These are phyloP conservation scores for Teleogryllus oceanicus DNA, from an alignment of 2,888 invertebrate genomes.

Conservation along the genomic window DNA sequence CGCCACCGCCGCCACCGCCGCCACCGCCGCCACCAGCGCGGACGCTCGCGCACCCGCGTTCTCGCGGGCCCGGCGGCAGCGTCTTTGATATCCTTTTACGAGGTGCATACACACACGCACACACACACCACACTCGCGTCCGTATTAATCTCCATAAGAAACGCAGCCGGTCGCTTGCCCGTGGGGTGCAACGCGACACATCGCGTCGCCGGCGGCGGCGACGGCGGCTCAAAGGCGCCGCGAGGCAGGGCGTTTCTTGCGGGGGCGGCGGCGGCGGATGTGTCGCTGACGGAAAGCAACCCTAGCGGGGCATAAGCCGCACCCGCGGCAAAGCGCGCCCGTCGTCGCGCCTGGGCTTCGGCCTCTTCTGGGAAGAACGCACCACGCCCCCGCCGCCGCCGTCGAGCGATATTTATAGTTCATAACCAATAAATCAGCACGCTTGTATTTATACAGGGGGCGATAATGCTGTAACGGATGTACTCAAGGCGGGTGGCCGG, in stretches of 20 bases:
- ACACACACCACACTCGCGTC: background rate
- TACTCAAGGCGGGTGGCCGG: too few relatives aligned
- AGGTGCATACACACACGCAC: background rate
- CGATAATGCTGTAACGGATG: too few relatives aligned
- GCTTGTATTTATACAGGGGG: too few relatives aligned
- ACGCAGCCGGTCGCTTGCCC: background rate
- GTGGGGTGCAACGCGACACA: background rate
- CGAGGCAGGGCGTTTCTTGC: background rate
- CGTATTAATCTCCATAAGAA: constrained; percentile 10
- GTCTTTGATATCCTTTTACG: background rate
- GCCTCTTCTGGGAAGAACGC: too few relatives aligned
- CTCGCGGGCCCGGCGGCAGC: background rate
- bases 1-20: background rate
- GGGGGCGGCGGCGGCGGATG: background rate
- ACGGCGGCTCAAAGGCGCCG: background rate
- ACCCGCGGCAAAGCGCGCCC: background rate
- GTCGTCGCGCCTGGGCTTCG: too few relatives aligned
- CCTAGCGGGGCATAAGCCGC: constrained; percentile 6
- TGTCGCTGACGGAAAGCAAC: constrained; percentile 18
- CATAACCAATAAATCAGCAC: too few relatives aligned
- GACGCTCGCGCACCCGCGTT: background rate
- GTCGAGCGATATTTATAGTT: too few relatives aligned
- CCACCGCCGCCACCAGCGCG: background rate
- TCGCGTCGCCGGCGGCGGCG: background rate
- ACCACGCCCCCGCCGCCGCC: too few relatives aligned